Conservation (phyloP, 2,113 vertebrate genomes). For the Calypte anna region DNA sequence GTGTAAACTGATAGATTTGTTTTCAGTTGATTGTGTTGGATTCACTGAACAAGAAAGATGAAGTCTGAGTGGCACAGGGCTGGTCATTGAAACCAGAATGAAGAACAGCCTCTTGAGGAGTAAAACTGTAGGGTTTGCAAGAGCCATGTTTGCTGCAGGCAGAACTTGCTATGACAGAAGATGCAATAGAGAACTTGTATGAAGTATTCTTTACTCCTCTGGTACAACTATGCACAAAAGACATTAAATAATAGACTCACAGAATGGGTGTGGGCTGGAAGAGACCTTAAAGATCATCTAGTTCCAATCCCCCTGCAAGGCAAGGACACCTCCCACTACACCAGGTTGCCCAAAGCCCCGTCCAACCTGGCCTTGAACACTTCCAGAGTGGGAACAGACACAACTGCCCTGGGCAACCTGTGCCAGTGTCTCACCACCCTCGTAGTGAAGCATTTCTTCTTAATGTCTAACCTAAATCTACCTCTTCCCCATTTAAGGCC, state of each 20-base stretch:
- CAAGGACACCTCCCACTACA: no score
- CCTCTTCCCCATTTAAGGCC: no score
- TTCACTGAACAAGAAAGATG: neutral
- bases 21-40: accelerated
- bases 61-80: neutral
- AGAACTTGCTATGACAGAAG: neutral
- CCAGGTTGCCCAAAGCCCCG: no score
- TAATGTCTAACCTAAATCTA: no score
- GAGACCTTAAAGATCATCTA: no score
- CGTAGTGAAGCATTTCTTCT: no score
- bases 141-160: neutral
- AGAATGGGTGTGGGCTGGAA: no score
- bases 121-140: neutral
- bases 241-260: neutral
- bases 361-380: no score
- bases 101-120: neutral
- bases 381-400: no score
- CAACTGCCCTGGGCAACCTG: no score
- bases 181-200: neutral
- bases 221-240: accelerated
- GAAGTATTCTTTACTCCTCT: neutral
- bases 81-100: neutral
- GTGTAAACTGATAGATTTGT: accelerated
- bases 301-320: no score
- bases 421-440: no score